phyloP scores from a whole-genome alignment of 2,888 invertebrate genomes.

The Lysandra coridon region DNA sequence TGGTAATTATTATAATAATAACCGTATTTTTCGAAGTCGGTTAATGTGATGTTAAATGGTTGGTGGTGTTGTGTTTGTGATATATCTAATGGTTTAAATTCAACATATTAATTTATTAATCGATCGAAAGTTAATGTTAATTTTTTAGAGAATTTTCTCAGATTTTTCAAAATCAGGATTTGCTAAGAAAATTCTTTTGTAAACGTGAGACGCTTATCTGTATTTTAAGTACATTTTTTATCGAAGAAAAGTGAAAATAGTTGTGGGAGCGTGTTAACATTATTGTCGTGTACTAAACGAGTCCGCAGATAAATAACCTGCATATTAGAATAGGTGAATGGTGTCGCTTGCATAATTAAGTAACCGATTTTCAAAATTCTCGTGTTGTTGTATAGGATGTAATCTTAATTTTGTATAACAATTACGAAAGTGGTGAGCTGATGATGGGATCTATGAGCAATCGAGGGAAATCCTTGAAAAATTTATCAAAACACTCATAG shows the following conservation, averaged over 20 bases:
- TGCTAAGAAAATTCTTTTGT: neutral
- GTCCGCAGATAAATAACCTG: neutral
- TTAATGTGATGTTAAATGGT: neutral
- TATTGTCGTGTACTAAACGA: neutral
- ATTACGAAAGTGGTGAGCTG: too few relatives aligned
- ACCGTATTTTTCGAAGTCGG: neutral
- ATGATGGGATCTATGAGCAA: too few relatives aligned
- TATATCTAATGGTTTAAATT: too few relatives aligned
- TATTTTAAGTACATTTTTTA: neutral
- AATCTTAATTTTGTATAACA: too few relatives aligned
- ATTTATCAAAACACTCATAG: too few relatives aligned
- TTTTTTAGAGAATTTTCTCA: too few relatives aligned
- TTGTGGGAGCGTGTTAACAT: neutral
- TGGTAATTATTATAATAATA: neutral
- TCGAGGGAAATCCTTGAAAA: too few relatives aligned
- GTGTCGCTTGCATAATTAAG: neutral
- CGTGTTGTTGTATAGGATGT: too few relatives aligned
- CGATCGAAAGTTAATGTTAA: too few relatives aligned
- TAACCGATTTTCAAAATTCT: too few relatives aligned
- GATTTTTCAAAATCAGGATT: too few relatives aligned
- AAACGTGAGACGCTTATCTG: neutral
- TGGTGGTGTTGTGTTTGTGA: neutral
- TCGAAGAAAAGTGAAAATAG: neutral
- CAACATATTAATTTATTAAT: too few relatives aligned
- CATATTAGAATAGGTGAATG: neutral